Evolutionary conservation across 2,888 invertebrate species (phyloP), one percentile per base, ranked within the genome.

Genomic region (Minunthozetes semirufus): DNA sequence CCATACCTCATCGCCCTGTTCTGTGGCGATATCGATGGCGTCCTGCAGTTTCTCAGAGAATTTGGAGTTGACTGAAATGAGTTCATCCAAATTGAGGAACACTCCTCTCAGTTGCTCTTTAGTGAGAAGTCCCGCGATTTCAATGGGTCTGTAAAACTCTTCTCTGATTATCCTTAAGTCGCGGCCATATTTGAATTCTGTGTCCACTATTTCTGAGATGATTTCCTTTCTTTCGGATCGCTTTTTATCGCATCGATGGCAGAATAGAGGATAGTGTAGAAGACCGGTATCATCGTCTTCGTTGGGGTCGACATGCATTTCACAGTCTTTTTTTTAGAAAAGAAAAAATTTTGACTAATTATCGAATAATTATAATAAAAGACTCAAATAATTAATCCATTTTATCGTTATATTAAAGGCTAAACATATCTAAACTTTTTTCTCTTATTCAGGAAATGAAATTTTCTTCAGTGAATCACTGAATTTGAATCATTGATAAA

Each of bases 151-250:
- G 76, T 81, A 82, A 76, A 84, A 84, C 75, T 84, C 83, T 83
- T 84, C 79, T 89, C 93, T 86, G 80, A 96, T 91, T 75, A 96
- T 94, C 82, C 91, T 90, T 80, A 96, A 85, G 83, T 96, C 96
- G 73, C 94, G 87, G 25, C 94, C 94, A 82, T 96, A 96, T 81
- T 94, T 96, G 81, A 94, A 90, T 84, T 96, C 96, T 1, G 96
- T 96, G 84, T 96, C 95, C 5, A 94, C 92, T 77, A 96, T 93
- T 86, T 96, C 96, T 4, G 91, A 91, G 72, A 96, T 90, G 48
- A 94, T 95, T 85, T 96, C 94, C 81, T 94, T 93, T 74, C 95
- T 87, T 82, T 96, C 95, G 11, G 91, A 88, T 75, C 94, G 87
- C 81, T 91, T 91, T 81, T 93, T 92, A 76, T 89, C 87, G 83